Conservation (phyloP, 2,113 vertebrate genomes). For the Cinclus mexicanus region DNA sequence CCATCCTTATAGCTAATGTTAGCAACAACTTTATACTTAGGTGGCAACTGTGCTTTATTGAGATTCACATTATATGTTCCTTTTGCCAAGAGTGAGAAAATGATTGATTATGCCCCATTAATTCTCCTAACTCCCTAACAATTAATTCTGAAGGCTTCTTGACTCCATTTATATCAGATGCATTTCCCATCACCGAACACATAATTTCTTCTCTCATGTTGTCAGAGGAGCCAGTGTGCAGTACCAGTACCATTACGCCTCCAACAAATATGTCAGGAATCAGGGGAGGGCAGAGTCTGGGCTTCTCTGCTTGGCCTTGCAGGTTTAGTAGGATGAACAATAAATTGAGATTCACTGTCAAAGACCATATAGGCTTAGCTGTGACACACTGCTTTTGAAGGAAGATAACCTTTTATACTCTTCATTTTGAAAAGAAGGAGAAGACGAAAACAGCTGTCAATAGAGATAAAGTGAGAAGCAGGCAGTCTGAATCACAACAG, state of each 20-base stretch:
- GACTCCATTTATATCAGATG: background rate
- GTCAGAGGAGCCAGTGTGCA: background rate
- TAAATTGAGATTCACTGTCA: background rate
- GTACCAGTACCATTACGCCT: background rate
- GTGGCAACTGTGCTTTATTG: background rate
- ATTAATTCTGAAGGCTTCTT: background rate
- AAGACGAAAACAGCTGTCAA: background rate
- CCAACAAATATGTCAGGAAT: background rate
- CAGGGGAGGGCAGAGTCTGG: background rate
- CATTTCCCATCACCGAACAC: background rate
- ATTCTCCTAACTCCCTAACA: background rate
- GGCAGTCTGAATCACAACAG: background rate
- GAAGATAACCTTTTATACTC: background rate
- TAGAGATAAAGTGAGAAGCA: background rate
- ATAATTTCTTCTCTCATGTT: background rate
- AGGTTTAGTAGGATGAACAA: background rate
- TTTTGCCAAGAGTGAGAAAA: background rate
- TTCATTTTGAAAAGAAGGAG: background rate
- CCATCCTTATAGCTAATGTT: accelerated
- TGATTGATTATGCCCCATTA: background rate
- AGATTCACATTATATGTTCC: background rate
- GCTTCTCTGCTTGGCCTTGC: background rate
- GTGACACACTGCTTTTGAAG: background rate
- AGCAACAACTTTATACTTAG: background rate
- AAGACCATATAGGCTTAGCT: background rate